Percentiles rank a stretch among this genome's conserved stretches.
These are phyloP conservation scores for Ypsolopha scabrella DNA, from an alignment of 2,888 invertebrate species.

Conservation along the genomic window DNA sequence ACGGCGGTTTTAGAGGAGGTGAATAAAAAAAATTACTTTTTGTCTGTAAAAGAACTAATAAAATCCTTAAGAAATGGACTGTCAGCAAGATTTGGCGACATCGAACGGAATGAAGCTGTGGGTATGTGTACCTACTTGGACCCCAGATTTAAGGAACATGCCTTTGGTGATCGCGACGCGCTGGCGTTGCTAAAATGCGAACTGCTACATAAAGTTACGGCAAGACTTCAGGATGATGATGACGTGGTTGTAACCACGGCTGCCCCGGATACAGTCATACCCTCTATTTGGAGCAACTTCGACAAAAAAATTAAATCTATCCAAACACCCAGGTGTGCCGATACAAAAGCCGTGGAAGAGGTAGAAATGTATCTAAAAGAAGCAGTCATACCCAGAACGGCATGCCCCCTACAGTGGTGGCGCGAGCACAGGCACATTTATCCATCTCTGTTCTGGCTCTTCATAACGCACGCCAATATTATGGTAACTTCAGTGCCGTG, in stretches of 20 bases:
- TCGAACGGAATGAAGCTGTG: not conserved
- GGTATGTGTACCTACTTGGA: not conserved
- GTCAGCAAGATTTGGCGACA: no score
- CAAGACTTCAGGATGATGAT: no score
- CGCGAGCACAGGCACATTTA: not conserved
- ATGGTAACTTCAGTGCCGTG: not conserved
- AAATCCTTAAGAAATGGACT: no score
- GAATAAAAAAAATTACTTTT: no score
- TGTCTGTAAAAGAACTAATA: no score
- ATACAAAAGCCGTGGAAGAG: not conserved
- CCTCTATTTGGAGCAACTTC: no score
- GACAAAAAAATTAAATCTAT: not conserved
- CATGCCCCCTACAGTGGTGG: not conserved
- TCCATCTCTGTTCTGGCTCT: not conserved
- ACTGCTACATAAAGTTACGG: no score
- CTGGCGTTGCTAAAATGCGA: not conserved
- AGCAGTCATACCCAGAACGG: not conserved
- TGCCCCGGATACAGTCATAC: no score
- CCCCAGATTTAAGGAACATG: not conserved
- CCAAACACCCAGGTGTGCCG: not conserved
- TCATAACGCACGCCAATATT: not conserved
- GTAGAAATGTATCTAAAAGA: slow-evolving; percentile 1
- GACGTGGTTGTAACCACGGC: no score
- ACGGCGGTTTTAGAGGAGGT: no score
- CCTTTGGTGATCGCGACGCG: not conserved